A percentile compares a stretch with the other conserved stretches of the same genome.
These are phyloP conservation scores for Coptotermes formosanus DNA, from an alignment of 1,140 invertebrate species.

Conservation along the genomic window DNA sequence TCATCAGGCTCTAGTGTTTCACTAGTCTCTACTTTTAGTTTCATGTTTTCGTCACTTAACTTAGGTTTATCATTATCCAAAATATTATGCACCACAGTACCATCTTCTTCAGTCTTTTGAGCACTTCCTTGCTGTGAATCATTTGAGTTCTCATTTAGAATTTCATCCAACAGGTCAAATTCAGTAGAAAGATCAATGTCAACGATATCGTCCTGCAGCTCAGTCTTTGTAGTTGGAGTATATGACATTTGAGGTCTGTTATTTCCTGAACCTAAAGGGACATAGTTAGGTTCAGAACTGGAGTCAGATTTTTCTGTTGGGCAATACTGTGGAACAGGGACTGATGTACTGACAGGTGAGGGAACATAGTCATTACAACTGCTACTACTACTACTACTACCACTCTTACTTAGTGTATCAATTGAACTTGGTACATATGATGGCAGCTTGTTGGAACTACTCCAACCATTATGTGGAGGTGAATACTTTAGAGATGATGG, in stretches of 20 bases:
- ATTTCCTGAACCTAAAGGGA: slow-evolving; percentile 3
- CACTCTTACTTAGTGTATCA: background rate
- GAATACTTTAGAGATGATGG: background rate
- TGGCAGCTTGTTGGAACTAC: background rate
- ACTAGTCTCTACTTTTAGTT: background rate
- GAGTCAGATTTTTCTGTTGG: slow-evolving; percentile 23
- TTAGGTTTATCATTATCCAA: background rate
- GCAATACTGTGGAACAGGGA: background rate
- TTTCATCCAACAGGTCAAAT: slow-evolving; percentile 48
- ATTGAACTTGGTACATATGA: slow-evolving; percentile 25
- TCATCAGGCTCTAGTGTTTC: background rate
- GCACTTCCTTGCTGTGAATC: slow-evolving; percentile 34
- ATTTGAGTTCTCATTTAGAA: slow-evolving; percentile 39
- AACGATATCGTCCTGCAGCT: slow-evolving; percentile 40
- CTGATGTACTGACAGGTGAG: background rate
- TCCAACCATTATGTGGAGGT: slow-evolving; percentile 20
- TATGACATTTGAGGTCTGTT: background rate
- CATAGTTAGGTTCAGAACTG: slow-evolving; percentile 24
- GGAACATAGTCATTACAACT: slow-evolving; percentile 5
- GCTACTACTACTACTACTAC: background rate
- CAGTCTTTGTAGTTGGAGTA: background rate
- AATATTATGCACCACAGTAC: background rate
- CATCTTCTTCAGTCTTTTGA: slow-evolving; percentile 33
- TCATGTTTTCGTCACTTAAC: background rate
- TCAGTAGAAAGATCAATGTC: slow-evolving; percentile 44